Evolutionary conservation across 2,113 vertebrate species (phyloP), one percentile per base, ranked within the genome.

Genomic region (Ammodytes marinus): DNA sequence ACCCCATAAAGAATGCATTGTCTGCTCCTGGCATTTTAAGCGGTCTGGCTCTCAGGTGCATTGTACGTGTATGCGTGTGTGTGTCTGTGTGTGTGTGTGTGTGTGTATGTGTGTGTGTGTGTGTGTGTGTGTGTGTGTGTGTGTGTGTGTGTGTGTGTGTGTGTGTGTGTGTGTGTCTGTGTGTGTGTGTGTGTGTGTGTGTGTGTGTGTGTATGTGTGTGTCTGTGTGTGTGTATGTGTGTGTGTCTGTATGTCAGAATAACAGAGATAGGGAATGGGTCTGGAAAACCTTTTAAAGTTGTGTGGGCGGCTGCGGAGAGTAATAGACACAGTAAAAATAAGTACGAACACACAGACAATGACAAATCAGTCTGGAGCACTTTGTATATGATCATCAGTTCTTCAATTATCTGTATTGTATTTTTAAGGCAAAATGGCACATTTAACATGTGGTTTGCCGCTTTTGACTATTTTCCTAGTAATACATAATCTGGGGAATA

Each of bases 201-300:
- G 50, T 60, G 70, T 78, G 63, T 78, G 79, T 69, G 65, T 66
- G 79, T 64, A 71, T 49, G 52, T 49, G 74, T 54, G 69, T 35
- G 57, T 49, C 57, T 57, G 70, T 47, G 72, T 43, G 77, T n/a
- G 53, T 37, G 58, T 49, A 52, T 53, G 60, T 66, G 67, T 55
- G 74, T 40, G 57, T 58, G 80, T 49, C 70, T 57, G 68, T 52
- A 40, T 65, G 14, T 59, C 67, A 88, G 73, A 81, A 82, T 85
- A 69, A 42, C 71, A 79, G 60, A 86, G 80, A 92, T 83, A 86
- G 58, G 37, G 65, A 82, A 54, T 40, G 57, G 63, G 74, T 90
- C 88, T 91, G 90, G 87, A 88, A 91, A 93, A 91, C 19, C 76
- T 89, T 92, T 89, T 80, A 88, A 77, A 88, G 74, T 65, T 76